These are phyloP conservation scores for Brienomyrus longianalis DNA, from an alignment of 2,113 vertebrate genomes.

Conservation along the genomic window DNA sequence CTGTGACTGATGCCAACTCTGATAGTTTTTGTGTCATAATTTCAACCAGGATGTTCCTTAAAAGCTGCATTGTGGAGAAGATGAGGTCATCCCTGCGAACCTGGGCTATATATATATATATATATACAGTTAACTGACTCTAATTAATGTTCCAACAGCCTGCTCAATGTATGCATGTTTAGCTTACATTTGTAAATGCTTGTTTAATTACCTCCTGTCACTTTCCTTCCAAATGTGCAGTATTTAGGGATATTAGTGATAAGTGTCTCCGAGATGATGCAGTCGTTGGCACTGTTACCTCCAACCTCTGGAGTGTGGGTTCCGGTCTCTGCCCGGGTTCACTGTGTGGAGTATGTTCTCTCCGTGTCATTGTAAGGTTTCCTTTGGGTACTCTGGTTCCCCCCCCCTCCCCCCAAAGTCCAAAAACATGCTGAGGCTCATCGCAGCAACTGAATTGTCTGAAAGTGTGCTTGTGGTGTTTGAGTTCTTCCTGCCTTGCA, in stretches of 20 bases:
- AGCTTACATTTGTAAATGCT: background rate
- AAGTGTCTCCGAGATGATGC: background rate
- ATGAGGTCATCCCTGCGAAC: background rate
- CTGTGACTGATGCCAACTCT: background rate
- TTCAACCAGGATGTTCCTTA: background rate
- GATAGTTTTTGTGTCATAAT: background rate
- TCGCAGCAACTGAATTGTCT: too few relatives aligned
- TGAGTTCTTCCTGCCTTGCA: background rate
- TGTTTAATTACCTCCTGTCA: background rate
- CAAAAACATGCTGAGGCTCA: too few relatives aligned
- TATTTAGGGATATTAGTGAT: background rate
- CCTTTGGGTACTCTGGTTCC: too few relatives aligned
- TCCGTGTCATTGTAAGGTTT: background rate
- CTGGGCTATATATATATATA: background rate
- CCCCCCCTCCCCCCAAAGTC: too few relatives aligned
- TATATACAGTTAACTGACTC: background rate
- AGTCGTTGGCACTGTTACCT: background rate
- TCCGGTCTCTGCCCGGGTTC: too few relatives aligned
- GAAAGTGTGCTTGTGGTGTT: too few relatives aligned
- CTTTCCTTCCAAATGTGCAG: background rate
- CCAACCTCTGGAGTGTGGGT: too few relatives aligned
- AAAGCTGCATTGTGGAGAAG: background rate
- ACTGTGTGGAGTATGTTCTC: background rate
- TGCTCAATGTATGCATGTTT: background rate
- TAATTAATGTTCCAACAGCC: background rate